Conservation (phyloP, 2,888 invertebrate species). For the Habroteleia sp. region DNA sequence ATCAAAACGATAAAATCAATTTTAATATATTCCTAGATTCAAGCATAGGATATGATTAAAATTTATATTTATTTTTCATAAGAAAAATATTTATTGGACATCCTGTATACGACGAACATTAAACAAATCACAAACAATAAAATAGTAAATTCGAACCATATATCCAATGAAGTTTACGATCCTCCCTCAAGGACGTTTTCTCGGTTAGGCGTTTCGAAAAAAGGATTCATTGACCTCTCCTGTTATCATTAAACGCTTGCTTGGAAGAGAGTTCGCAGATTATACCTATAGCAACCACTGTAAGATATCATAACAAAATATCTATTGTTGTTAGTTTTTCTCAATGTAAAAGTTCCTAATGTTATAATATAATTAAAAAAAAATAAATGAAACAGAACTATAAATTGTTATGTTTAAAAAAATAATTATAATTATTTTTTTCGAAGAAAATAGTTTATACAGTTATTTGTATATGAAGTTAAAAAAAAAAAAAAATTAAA, state of each 20-base stretch:
- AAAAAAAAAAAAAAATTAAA: no score
- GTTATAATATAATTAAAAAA: no score
- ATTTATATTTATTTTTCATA: constrained; percentile 22
- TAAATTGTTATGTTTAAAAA: no score
- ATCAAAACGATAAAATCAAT: no score
- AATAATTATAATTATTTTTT: no score
- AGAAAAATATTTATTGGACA: constrained; percentile 29
- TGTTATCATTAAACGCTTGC: constrained; percentile 44
- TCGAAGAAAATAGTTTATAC: no score
- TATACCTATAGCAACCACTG: no score
- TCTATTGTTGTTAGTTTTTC: no score
- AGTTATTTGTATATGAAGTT: no score
- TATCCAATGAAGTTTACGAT: constrained; percentile 49
- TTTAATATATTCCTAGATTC: constrained; percentile 20
- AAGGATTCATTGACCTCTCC: constrained; percentile 53
- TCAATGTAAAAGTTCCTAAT: no score
- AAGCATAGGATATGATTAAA: constrained; percentile 29
- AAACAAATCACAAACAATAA: constrained; percentile 52
- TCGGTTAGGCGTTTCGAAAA: constrained; percentile 44
- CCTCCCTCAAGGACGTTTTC: constrained; percentile 49
- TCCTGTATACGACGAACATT: constrained; percentile 20
- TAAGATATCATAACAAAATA: no score
- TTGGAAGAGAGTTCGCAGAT: constrained; percentile 38
- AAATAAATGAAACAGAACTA: no score
- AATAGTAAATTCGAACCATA: constrained; percentile 40